These are phyloP conservation scores for Drosophila miranda DNA, from an alignment of 1,140 invertebrate species.

Conservation along the genomic window DNA sequence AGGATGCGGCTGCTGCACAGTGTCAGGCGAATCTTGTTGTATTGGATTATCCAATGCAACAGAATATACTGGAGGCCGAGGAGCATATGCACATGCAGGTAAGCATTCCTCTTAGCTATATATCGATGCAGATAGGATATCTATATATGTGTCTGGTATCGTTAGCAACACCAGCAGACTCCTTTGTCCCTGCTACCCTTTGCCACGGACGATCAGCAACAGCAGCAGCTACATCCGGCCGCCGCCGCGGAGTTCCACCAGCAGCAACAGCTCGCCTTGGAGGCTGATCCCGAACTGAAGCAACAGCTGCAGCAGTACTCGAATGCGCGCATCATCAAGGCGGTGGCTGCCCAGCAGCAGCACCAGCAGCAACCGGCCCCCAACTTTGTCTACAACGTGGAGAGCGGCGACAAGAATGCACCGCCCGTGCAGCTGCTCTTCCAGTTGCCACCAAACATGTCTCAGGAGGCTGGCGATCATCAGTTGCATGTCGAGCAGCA, in stretches of 20 bases:
- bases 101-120: not conserved
- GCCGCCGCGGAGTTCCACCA: conserved; percentile 75
- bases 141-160: not conserved
- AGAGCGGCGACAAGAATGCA: conserved; percentile 71
- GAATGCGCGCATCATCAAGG: conserved; percentile 77
- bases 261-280: conserved; percentile 58
- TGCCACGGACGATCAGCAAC: conserved; percentile 81
- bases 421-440: conserved; percentile 79
- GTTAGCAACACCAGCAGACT: conserved; percentile 75
- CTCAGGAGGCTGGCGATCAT: conserved; percentile 47
- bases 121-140: not conserved
- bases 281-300: conserved; percentile 70
- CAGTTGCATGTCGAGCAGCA: conserved; percentile 16
- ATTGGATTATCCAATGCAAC: conserved; percentile 74
- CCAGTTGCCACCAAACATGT: conserved; percentile 67
- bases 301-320: conserved; percentile 82
- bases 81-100: conserved; percentile 71
- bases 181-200: conserved; percentile 70
- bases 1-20: conserved; percentile 40
- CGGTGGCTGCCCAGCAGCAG: conserved; percentile 77
- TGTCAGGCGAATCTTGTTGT: conserved; percentile 75
- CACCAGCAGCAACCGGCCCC: conserved; percentile 62
- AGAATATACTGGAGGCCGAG: conserved; percentile 62
- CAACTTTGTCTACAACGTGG: conserved; percentile 81
- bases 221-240: conserved; percentile 81